Evolutionary conservation across 1,140 invertebrate species (phyloP).

Genomic region (Pseudomyrmex concolor): DNA sequence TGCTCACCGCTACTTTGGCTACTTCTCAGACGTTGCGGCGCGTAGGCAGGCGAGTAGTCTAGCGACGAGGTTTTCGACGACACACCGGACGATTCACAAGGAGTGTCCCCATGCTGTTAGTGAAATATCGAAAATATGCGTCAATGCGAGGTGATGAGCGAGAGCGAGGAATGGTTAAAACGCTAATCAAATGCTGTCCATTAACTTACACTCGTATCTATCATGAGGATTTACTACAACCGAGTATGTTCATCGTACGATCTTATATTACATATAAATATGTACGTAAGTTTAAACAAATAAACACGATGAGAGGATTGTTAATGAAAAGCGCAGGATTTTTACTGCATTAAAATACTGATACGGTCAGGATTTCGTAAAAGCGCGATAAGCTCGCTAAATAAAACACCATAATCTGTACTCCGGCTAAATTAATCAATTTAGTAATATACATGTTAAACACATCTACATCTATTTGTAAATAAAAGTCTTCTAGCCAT

Average conservation of each 20-base stretch:
- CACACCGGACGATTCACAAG: conserved; percentile 74
- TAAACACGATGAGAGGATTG: conserved; percentile 7
- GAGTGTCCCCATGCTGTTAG: conserved; percentile 81
- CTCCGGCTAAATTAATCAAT: conserved; percentile 77
- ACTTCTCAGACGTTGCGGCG: conserved; percentile 70
- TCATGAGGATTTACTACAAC: conserved; percentile 19
- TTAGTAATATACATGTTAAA: conserved; percentile 77
- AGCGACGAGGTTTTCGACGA: conserved; percentile 74
- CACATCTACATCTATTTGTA: conserved; percentile 72
- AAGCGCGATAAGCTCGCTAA: conserved; percentile 53
- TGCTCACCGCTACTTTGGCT: conserved; percentile 75
- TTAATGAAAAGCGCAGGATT: conserved; percentile 51
- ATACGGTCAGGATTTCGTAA: neutral
- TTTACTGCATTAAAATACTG: conserved; percentile 28
- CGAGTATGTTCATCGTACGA: neutral
- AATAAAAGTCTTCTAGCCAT: conserved; percentile 17
- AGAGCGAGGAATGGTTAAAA: conserved; percentile 30
- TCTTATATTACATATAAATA: conserved; percentile 21
- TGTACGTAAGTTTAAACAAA: neutral
- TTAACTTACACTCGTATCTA: conserved; percentile 37
- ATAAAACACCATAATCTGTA: conserved; percentile 77
- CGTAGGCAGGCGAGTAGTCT: conserved; percentile 75
- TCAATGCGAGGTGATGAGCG: conserved; percentile 62
- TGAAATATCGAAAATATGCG: conserved; percentile 78
- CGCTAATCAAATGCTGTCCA: conserved; percentile 19